Evolutionary conservation across 2,113 vertebrate genomes (phyloP).

Genomic region (Cyanoramphus novaezelandiae): DNA sequence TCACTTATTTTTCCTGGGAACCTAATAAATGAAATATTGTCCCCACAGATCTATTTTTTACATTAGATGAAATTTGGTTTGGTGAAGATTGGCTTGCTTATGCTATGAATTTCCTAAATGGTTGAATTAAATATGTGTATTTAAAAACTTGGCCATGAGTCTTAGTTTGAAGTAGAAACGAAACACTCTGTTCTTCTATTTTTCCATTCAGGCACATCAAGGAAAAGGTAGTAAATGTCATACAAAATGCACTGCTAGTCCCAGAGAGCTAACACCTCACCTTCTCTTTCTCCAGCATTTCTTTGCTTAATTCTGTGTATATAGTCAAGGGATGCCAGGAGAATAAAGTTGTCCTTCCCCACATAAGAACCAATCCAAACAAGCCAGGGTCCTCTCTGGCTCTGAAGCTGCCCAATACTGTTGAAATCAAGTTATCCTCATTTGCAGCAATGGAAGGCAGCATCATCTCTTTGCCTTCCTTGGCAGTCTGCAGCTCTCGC

Average conservation of each 20-base stretch:
- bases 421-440: not conserved
- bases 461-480: not conserved
- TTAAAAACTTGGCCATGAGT: not conserved
- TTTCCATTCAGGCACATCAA: not conserved
- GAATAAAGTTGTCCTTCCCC: not conserved
- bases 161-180: not conserved
- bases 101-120: not conserved
- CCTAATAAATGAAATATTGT: not conserved
- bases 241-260: not conserved
- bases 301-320: not conserved
- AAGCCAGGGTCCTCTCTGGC: not conserved
- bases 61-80: not conserved
- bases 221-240: not conserved
- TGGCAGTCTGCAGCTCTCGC: not conserved
- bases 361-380: not conserved
- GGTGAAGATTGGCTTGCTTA: not conserved
- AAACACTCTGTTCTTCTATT: not conserved
- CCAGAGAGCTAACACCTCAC: not conserved
- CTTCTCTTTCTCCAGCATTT: not conserved
- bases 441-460: not conserved
- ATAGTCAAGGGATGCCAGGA: not conserved
- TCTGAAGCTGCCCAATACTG: not conserved
- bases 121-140: not conserved
- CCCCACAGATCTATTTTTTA: not conserved
- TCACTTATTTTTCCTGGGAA: not conserved